Evolutionary conservation across 2,113 vertebrate species (phyloP).

Genomic region (Neodontobutis hainanensis): DNA sequence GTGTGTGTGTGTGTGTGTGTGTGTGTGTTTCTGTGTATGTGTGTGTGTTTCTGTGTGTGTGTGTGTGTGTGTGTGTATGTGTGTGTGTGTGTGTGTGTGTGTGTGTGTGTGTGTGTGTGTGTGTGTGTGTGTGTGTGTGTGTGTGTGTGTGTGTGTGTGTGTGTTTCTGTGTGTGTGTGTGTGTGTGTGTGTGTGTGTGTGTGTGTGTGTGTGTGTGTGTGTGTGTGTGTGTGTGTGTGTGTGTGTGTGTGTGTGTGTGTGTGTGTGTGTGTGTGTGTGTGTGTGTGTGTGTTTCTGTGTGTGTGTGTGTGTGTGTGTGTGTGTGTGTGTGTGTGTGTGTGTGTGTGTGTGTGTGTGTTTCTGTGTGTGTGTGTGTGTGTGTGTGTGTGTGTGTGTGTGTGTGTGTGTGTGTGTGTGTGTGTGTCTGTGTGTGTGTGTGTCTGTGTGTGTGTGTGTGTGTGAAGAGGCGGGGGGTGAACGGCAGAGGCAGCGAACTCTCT

Average conservation of each 20-base stretch:
- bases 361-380: constrained; percentile 24
- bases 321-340: too few relatives aligned
- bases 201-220: too few relatives aligned
- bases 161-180: constrained; percentile 17
- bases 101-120: too few relatives aligned
- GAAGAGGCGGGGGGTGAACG: not conserved
- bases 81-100: constrained; percentile 23
- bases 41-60: too few relatives aligned
- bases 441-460: not conserved
- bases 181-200: not conserved
- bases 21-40: too few relatives aligned
- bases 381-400: not conserved
- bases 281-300: too few relatives aligned
- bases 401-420: too few relatives aligned
- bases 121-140: too few relatives aligned
- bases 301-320: too few relatives aligned
- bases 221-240: too few relatives aligned
- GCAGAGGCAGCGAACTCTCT: constrained; percentile 43
- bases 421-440: too few relatives aligned
- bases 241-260: not conserved
- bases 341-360: too few relatives aligned
- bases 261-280: constrained; percentile 7
- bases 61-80: not conserved
- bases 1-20: constrained; percentile 2
- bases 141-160: not conserved